Base-by-base conservation (phyloP, 2,888 invertebrate genomes). In the Pristionchus maxplancki region DNA sequence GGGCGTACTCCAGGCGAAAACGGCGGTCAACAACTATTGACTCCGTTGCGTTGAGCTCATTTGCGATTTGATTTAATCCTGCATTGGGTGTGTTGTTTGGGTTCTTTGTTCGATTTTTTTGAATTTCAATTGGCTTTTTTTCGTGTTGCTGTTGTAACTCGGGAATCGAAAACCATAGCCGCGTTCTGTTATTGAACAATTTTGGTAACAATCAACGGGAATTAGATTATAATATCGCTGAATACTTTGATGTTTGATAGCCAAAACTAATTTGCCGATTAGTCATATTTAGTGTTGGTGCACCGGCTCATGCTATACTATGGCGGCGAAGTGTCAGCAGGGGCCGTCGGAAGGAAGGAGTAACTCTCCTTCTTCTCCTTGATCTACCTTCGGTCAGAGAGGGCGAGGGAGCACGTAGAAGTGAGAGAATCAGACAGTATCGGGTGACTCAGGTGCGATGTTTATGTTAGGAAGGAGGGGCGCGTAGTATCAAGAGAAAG, bases 371-470 rank as follows among this genome's bases (percentile, higher is more conserved):
- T 17, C 15, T 50, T 50, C 50, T 20, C 15, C 13, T 3, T 50
- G 17, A 20, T 50, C 17, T 20, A 20, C 20, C 50, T 15, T 20
- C 13, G 50, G 50, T 50, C 20, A 50, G 17, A 50, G 20, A 3
- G 0, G 50, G 5, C 50, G 50, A 50, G 50, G 20, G 50, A 50
- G 11, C 5, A 50, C 1, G 50, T 15, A 1, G 34, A 67, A 37
- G 37, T 3, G 37, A 71, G 37, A 20, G 71, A 37, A n/a, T 20
- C 37, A 37, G 67, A 17, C 71, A 40, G 78, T 44, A 44, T 78
- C 78, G 44, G 78, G 28, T 78, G 78, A 78, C 78, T 78, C 78
- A 78, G 78, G 78, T 78, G 67, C 62, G 74, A 24, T 78, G 78
- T 78, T 78, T 78, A 78, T 78, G 78, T 78, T 71, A 37, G 44